Conservation (phyloP, 2,888 invertebrate genomes). For the Drosophila ezoana region DNA sequence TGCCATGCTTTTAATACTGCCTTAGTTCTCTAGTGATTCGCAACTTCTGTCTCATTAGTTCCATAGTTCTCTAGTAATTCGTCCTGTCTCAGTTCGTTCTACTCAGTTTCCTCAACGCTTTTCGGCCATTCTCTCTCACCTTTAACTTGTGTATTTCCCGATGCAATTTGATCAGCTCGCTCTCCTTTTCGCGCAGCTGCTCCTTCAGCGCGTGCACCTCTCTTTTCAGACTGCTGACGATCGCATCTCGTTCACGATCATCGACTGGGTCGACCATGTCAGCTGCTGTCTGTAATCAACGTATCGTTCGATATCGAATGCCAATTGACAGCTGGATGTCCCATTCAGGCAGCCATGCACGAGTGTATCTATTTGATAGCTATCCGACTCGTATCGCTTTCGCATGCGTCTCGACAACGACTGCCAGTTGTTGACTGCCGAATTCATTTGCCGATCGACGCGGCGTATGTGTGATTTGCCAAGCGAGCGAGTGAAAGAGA, state of each 20-base stretch:
- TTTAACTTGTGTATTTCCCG: conserved; percentile 88
- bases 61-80: no score
- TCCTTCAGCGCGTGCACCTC: conserved; percentile 87
- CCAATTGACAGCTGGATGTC: conserved; percentile 20
- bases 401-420: conserved; percentile 57
- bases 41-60: no score
- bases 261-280: conserved; percentile 54
- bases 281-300: conserved; percentile 10
- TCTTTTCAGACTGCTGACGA: conserved; percentile 86
- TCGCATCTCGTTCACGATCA: conserved; percentile 69
- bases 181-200: conserved; percentile 86
- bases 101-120: no score
- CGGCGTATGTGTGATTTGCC: conserved; percentile 68
- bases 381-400: conserved; percentile 34
- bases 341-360: conserved; percentile 37
- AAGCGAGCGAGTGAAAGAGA: conserved; percentile 20
- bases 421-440: conserved; percentile 43
- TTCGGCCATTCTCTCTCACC: conserved; percentile 36
- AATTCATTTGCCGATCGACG: conserved; percentile 51
- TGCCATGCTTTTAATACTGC: no score
- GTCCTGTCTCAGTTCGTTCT: no score
- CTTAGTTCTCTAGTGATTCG: no score
- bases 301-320: conserved; percentile 16
- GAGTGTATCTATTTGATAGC: background rate
- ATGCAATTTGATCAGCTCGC: conserved; percentile 87